Conservation (phyloP, 2,113 vertebrate species). For the Charadrius vociferus region DNA sequence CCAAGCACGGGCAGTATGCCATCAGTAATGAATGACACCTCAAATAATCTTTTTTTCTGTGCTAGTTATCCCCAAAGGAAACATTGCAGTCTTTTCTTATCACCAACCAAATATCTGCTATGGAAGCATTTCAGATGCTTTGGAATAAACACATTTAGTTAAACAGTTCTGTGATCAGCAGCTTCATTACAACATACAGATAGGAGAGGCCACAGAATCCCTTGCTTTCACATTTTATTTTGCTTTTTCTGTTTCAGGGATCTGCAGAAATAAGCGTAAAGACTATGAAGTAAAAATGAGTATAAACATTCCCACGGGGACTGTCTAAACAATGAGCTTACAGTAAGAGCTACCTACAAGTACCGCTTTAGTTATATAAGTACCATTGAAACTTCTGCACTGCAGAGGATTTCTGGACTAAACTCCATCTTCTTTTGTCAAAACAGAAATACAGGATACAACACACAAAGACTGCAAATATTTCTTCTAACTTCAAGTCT, state of each 20-base stretch:
- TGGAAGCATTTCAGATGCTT: background rate
- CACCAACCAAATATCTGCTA: background rate
- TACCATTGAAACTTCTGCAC: background rate
- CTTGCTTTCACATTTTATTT: background rate
- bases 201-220: background rate
- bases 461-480: background rate
- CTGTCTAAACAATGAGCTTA: background rate
- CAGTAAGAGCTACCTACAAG: background rate
- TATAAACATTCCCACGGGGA: background rate
- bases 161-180: background rate
- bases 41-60: background rate
- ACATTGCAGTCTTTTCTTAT: background rate
- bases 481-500: background rate
- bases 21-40: constrained; percentile 17
- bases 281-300: background rate
- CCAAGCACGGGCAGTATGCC: background rate
- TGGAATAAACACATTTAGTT: background rate
- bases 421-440: background rate
- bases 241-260: background rate
- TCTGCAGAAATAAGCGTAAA: background rate
- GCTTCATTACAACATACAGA: background rate
- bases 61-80: constrained; percentile 8
- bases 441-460: background rate
- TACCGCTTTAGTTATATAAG: background rate
- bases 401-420: background rate